Evolutionary conservation across 2,113 vertebrate species (phyloP).

Genomic region (Misgurnus mizolepis): DNA sequence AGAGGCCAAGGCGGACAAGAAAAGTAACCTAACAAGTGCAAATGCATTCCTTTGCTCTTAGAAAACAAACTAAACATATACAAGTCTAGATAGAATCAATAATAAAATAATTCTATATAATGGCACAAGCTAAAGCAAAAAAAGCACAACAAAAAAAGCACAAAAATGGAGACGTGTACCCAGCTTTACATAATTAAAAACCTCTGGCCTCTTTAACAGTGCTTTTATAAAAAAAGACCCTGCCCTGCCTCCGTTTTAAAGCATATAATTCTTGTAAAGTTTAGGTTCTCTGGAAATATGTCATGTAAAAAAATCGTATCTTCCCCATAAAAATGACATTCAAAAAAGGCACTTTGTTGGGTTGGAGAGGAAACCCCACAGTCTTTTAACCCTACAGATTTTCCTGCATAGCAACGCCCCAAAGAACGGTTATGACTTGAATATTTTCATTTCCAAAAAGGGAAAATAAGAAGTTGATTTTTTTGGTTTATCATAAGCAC

Average conservation of each 20-base stretch:
- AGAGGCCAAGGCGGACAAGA: background rate
- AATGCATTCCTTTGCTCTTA: constrained; percentile 61
- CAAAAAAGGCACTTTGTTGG: constrained; percentile 98
- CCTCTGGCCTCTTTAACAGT: constrained; percentile 71
- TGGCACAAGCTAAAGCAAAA: constrained; percentile 64
- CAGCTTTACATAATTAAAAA: constrained; percentile 60
- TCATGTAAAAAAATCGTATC: constrained; percentile 88
- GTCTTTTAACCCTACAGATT: constrained; percentile 78
- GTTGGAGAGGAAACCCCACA: constrained; percentile 84
- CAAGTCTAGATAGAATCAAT: constrained; percentile 62
- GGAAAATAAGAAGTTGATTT: constrained; percentile 28
- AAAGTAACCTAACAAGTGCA: constrained; percentile 56
- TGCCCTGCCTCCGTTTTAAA: constrained; percentile 79
- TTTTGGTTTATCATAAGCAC: constrained; percentile 77
- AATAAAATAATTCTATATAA: constrained; percentile 69
- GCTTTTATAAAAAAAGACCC: constrained; percentile 80
- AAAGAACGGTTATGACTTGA: constrained; percentile 63
- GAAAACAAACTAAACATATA: constrained; percentile 52
- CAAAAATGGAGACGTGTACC: constrained; percentile 70
- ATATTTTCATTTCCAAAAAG: constrained; percentile 39
- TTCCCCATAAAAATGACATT: constrained; percentile 90
- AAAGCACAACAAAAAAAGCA: constrained; percentile 48
- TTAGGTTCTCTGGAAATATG: constrained; percentile 88
- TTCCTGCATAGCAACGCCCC: constrained; percentile 84
- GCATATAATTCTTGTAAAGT: constrained; percentile 87